Evolutionary conservation across 30 jellyfish, hydroid and myxozoan species (phyloP), one percentile per base, ranked within the genome.

Genomic region (Calvadosia cruxmelitensis): DNA sequence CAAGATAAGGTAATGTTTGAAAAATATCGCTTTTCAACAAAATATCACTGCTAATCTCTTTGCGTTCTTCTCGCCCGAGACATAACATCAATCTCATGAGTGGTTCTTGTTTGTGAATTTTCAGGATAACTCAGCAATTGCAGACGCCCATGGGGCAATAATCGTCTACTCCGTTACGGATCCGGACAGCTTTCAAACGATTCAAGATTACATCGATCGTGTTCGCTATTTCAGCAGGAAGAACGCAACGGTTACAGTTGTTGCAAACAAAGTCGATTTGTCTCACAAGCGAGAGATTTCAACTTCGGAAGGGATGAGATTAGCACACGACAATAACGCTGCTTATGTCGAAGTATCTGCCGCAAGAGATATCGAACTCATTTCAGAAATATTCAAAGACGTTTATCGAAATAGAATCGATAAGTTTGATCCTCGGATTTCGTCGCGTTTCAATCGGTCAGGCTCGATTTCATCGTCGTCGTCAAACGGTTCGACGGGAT

Each of bases 261-360:
- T 84, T 31, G 95, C 86, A 23, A 84, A 84, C 57, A 82, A 84
- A 67, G 68, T 73, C 31, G 95, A 84, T 82, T 67, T 84, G 66
- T 57, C 51, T 42, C 92, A 84, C 67, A 84, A 84, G 31, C 75
- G 95, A 13, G 93, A 84, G 35, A 82, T 84, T 2, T 50, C 76
- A 52, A 72, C 67, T 28, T 34, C 15, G 66, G 91, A 84, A 57
- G 92, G 86, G 20, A 3, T 53, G 76, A 67, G 31, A 52, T 67
- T 76, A 24, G 95, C 92, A 30, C 66, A 73, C 30, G 67, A 81
- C 2, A 57, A 53, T 1, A 66, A 68, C 20, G 92, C 87, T 0
- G 63, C 84, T 15, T 79, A 70, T 64, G 50, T 63, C 53, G 93
- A 79, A 48, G 72, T 71, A 1, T 79, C 93, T 15, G 93, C 93